Evolutionary conservation across 2,797 vertebrate species (phyloP), one percentile per base, ranked within the genome.

Genomic region (Megaceryle alcyon): DNA sequence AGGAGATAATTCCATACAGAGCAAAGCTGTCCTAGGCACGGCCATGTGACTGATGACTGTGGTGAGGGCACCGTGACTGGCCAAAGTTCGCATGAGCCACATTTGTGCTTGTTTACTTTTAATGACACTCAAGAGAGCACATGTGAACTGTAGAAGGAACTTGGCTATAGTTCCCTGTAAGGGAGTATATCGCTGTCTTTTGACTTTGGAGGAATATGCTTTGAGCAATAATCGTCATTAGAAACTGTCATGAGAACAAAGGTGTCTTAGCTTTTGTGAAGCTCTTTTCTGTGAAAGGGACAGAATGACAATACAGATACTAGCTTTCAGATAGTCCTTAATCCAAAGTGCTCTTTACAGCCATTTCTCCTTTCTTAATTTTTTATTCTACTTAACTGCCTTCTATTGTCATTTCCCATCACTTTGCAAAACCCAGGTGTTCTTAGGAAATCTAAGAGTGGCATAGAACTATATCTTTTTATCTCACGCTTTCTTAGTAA

Each of bases 171-270:
- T 9, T 72, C 23, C 25, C 26, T 63, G 15, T 25, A 63, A 56
- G 22, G 41, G 69, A 69, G n/a, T 59, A 81, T 46, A 46, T 23
- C 0, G 0, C 23, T n/a, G 9, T 35, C 21, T 41, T 46, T 37
- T 77, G 37, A 39, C 25, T 76, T 81, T 37, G 51, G 28, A 72
- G 69, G 18, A 72, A 56, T 17, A 48, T 6, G 2, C 19, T 69
- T 77, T 14, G 15, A 92, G 29, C 9, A 88, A 33, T 37, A 92
- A 68, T 41, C 73, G 94, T 92, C 82, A 84, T 84, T 82, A 95
- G 48, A 87, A 37, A 53, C 20, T 66, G 64, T 75, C 61, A 46
- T 2, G 10, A 82, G 61, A 92, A 89, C 41, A 66, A 71, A 51
- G 8, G 25, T 35, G 29, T 70, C 77, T 91, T 3, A 81, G 48